Evolutionary conservation across 1,140 invertebrate species (phyloP).

Genomic region (Papilio dardanus): DNA sequence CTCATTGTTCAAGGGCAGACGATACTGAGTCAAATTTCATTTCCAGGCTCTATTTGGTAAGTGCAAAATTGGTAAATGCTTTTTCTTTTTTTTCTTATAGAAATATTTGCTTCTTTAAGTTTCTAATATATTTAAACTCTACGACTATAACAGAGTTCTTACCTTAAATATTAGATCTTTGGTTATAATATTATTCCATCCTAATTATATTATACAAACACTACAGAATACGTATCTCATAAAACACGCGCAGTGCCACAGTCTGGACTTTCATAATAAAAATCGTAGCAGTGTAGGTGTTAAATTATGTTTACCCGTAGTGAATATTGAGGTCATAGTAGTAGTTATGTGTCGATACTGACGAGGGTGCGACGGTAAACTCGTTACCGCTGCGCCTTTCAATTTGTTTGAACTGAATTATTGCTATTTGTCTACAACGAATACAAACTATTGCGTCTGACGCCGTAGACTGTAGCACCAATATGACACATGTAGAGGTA

Average conservation of each 20-base stretch:
- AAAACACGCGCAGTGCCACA: background rate
- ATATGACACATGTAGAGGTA: background rate
- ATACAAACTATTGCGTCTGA: background rate
- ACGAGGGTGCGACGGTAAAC: conserved; percentile 21
- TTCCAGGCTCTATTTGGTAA: too few relatives aligned
- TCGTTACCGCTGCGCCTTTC: conserved; percentile 16
- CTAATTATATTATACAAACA: too few relatives aligned
- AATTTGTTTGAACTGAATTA: conserved; percentile 23
- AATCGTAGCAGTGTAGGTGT: background rate
- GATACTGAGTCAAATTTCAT: background rate
- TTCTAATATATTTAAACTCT: too few relatives aligned
- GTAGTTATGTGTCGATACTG: conserved; percentile 9
- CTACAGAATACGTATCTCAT: background rate
- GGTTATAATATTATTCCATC: too few relatives aligned
- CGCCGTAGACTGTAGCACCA: too few relatives aligned
- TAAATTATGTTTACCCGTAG: background rate
- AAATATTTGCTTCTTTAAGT: too few relatives aligned
- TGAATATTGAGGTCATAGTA: conserved; percentile 1
- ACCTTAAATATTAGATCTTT: too few relatives aligned
- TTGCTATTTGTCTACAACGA: background rate
- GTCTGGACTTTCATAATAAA: background rate
- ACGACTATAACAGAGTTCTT: too few relatives aligned
- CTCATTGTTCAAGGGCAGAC: background rate
- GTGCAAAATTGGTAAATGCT: too few relatives aligned
- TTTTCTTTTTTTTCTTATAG: too few relatives aligned